These are phyloP conservation scores for Drosophila antonietae DNA, from an alignment of 2,888 invertebrate genomes.

Conservation along the genomic window DNA sequence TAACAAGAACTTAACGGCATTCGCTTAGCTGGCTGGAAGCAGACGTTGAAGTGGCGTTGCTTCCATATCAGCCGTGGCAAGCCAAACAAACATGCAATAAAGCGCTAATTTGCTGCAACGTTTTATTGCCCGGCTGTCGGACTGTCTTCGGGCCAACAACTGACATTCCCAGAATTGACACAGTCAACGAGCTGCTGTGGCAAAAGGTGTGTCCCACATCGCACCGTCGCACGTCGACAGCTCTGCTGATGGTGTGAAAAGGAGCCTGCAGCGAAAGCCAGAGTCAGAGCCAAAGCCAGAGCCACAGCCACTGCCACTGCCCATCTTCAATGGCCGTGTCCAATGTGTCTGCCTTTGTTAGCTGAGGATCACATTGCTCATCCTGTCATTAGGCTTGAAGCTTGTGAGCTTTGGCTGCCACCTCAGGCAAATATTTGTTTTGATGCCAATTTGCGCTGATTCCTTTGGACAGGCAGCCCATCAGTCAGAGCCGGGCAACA, in stretches of 20 bases:
- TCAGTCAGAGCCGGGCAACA: conserved; percentile 35
- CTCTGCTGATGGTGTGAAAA: conserved; percentile 63
- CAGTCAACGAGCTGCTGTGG: conserved; percentile 58
- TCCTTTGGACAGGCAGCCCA: conserved; percentile 70
- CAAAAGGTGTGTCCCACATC: conserved; percentile 69
- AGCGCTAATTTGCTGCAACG: conserved; percentile 72
- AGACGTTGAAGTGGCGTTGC: conserved; percentile 30
- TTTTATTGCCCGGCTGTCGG: conserved; percentile 58
- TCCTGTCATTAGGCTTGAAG: conserved; percentile 69
- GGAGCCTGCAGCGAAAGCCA: conserved; percentile 30
- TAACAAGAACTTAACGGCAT: conserved; percentile 69
- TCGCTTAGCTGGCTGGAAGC: conserved; percentile 34
- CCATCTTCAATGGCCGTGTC: conserved; percentile 15
- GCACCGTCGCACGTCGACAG: conserved; percentile 58
- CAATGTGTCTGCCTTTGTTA: conserved; percentile 25
- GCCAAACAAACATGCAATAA: conserved; percentile 76
- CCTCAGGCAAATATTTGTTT: conserved; percentile 80
- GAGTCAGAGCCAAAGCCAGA: not conserved
- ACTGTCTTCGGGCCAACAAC: conserved; percentile 23
- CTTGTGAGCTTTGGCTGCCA: conserved; percentile 65
- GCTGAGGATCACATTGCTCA: conserved; percentile 49
- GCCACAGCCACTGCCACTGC: not conserved
- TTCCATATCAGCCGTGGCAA: conserved; percentile 18
- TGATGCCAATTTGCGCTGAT: conserved; percentile 76
- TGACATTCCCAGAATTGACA: conserved; percentile 76